Percentiles rank a stretch among this genome's conserved stretches.
phyloP scores from a whole-genome alignment of 2,888 invertebrate species.

The Lasioglossum morio region DNA sequence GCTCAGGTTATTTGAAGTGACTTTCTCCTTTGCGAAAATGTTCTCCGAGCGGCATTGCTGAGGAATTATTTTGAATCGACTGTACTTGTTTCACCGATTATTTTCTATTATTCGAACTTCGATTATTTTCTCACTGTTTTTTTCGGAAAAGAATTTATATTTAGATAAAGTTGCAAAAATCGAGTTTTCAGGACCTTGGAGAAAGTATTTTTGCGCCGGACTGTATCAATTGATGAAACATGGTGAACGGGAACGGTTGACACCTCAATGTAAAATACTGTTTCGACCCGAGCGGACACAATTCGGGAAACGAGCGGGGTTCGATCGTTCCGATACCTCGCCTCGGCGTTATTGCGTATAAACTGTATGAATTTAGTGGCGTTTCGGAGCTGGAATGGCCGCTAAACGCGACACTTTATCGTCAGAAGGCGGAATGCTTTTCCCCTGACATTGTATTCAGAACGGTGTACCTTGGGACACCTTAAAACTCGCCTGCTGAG shows the following conservation, averaged over 20 bases:
- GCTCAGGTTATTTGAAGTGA: too few relatives aligned
- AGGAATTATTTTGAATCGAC: neutral
- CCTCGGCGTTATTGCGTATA: constrained; percentile 22
- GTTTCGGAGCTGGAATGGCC: constrained; percentile 17
- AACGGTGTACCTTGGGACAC: neutral
- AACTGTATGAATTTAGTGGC: constrained; percentile 28
- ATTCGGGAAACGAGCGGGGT: constrained; percentile 40
- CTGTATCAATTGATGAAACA: constrained; percentile 51
- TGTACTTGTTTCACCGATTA: neutral
- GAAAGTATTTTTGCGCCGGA: neutral
- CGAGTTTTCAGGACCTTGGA: neutral
- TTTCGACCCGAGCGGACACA: constrained; percentile 21
- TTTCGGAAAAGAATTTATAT: neutral
- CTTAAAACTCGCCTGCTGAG: neutral
- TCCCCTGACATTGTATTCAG: neutral
- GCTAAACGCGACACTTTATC: neutral
- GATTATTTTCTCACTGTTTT: neutral
- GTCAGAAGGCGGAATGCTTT: neutral
- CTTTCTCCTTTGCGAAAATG: too few relatives aligned
- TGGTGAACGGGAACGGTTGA: constrained; percentile 41
- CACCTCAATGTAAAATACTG: constrained; percentile 48
- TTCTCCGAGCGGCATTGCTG: too few relatives aligned
- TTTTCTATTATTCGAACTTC: neutral
- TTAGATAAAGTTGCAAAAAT: neutral
- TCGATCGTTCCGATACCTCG: constrained; percentile 4